Evolutionary conservation across 1,140 invertebrate genomes (phyloP).

Genomic region (Pollicipes pollicipes): DNA sequence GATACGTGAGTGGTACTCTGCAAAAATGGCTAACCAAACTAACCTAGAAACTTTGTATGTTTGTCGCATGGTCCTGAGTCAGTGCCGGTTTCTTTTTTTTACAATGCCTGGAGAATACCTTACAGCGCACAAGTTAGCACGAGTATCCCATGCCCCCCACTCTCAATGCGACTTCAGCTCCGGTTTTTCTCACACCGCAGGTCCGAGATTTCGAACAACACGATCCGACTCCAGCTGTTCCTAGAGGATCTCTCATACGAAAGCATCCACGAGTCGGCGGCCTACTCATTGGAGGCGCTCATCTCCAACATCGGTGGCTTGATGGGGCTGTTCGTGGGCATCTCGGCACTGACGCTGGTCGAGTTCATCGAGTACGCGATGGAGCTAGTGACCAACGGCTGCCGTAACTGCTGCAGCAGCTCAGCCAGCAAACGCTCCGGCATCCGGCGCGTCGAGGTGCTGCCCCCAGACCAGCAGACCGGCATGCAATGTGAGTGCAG

Average conservation of each 20-base stretch:
- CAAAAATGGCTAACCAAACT: no score
- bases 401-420: background rate
- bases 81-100: no score
- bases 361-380: background rate
- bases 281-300: conserved; percentile 8
- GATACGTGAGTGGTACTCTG: conserved; percentile 9
- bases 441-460: background rate
- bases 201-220: conserved; percentile 4
- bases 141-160: no score
- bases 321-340: background rate
- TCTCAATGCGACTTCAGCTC: no score
- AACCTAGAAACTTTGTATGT: no score
- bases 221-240: conserved; percentile 15
- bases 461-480: background rate
- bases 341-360: background rate
- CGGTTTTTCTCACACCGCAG: no score
- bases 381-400: background rate
- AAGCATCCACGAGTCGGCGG: conserved; percentile 11
- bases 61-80: no score
- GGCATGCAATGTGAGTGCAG: background rate
- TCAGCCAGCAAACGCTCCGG: background rate
- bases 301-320: background rate
- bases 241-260: conserved; percentile 13
- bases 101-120: no score
- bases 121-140: no score